Evolutionary conservation across 2,797 vertebrate species (phyloP), one percentile per base, ranked within the genome.

Genomic region (Siniperca obscura): DNA sequence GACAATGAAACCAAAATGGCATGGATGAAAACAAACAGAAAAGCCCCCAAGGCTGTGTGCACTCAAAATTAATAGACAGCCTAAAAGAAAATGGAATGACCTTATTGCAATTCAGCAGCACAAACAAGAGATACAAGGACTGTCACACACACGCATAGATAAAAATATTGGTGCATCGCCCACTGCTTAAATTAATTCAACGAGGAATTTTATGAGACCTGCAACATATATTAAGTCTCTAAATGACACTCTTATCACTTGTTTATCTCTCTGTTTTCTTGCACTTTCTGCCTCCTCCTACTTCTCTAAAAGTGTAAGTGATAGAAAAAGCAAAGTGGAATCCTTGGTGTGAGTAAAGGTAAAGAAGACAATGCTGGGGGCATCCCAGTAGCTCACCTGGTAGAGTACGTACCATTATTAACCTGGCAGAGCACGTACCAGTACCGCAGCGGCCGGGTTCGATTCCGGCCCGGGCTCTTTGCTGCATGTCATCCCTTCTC

Each of bases 21-120:
- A 61, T 19, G 27, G 73, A 76, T 73, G 50, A 77, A 79, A 84
- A 77, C 74, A 85, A 84, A 81, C 71, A 80, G 34, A 74, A 79
- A 86, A 67, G 56, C 74, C 65, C 59, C 57, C 30, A 44, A 55
- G 65, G 82, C 69, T 80, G 61, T 55, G 55, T 62, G 79, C 67
- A 62, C 72, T 87, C 75, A 74, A 61, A 81, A 83, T 85, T 64
- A 81, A 84, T 85, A 84, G 50, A 78, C 60, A 44, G 52, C 19
- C 71, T 40, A 55, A 72, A 83, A 52, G 69, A 83, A 87, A 85
- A 78, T 73, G 78, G 71, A 84, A 72, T 76, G 70, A 86, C 81
- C 79, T 90, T 86, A 76, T 82, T 91, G 59, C 53, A 72, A 38
- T 55, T 56, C 27, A 75, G 71, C 46, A 62, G 69, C 68, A 80